These are phyloP conservation scores for Enoplolaimus lenunculus DNA, from an alignment of 2,888 invertebrate species.

Conservation along the genomic window DNA sequence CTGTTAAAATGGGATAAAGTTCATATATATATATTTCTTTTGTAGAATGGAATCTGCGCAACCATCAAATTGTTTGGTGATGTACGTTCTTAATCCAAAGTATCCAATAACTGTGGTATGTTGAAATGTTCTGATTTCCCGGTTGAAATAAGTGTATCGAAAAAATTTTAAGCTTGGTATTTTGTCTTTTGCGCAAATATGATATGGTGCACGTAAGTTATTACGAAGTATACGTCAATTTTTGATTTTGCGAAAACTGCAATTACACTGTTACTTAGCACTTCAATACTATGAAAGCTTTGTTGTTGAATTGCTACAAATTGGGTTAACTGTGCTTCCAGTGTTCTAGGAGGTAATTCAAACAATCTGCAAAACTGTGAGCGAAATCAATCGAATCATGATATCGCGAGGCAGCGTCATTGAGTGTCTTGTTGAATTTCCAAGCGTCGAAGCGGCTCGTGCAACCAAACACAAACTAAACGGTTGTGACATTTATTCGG, in stretches of 20 bases:
- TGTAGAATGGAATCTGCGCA: conserved; percentile 20
- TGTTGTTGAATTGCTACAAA: too few relatives aligned
- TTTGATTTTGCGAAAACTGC: too few relatives aligned
- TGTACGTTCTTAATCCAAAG: conserved; percentile 91
- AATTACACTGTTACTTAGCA: too few relatives aligned
- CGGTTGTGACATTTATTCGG: conserved; percentile 94
- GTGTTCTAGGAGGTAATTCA: conserved; percentile 88
- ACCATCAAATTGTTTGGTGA: conserved; percentile 55
- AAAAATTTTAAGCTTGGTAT: too few relatives aligned
- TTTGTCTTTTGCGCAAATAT: too few relatives aligned
- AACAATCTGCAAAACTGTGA: conserved; percentile 84
- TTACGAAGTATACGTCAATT: too few relatives aligned
- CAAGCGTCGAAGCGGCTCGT: conserved; percentile 67
- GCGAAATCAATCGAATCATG: conserved; percentile 84
- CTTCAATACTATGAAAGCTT: too few relatives aligned
- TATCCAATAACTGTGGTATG: conserved; percentile 98
- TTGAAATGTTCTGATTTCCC: too few relatives aligned
- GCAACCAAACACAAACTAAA: conserved; percentile 81
- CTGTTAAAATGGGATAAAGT: neutral
- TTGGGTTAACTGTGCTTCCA: too few relatives aligned
- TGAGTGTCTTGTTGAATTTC: conserved; percentile 23
- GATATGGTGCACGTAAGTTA: too few relatives aligned
- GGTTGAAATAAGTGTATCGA: too few relatives aligned
- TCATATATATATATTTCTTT: neutral
- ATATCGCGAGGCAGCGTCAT: conserved; percentile 46